phyloP scores from a whole-genome alignment of 2,797 vertebrate genomes.

The Cirrhinus molitorella region DNA sequence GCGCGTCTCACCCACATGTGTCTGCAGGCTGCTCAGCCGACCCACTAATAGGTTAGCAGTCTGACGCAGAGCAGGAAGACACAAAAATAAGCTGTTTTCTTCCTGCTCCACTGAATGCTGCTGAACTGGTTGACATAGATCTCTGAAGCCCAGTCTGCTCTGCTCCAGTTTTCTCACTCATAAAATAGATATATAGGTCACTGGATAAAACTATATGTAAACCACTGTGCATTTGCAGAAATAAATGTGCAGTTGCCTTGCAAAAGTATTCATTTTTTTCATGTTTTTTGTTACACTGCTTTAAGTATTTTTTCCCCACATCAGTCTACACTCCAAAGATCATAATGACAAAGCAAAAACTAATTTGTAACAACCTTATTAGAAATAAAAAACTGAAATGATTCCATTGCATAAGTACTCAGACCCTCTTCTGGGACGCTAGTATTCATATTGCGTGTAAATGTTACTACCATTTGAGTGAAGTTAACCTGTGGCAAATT shows the following conservation, averaged over 20 bases:
- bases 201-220: neutral
- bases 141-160: neutral
- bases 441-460: too few relatives aligned
- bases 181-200: conserved; percentile 32
- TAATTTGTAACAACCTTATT: too few relatives aligned
- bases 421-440: too few relatives aligned
- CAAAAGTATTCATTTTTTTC: too few relatives aligned
- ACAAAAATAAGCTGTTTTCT: conserved; percentile 38
- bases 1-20: conserved; percentile 52
- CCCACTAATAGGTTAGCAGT: conserved; percentile 21
- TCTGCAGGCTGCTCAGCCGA: conserved; percentile 43
- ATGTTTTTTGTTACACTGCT: too few relatives aligned
- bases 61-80: conserved; percentile 5
- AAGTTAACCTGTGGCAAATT: too few relatives aligned
- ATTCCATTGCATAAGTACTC: too few relatives aligned
- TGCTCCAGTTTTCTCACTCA: neutral
- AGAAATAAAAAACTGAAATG: too few relatives aligned
- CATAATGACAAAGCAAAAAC: too few relatives aligned
- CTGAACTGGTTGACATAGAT: conserved; percentile 34
- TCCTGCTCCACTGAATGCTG: neutral
- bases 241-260: neutral
- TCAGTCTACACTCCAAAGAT: too few relatives aligned
- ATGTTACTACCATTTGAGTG: too few relatives aligned
- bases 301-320: too few relatives aligned
- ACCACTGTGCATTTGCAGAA: neutral